Base-by-base conservation (phyloP, 2,113 vertebrate genomes). In the Apaloderma vittatum region DNA sequence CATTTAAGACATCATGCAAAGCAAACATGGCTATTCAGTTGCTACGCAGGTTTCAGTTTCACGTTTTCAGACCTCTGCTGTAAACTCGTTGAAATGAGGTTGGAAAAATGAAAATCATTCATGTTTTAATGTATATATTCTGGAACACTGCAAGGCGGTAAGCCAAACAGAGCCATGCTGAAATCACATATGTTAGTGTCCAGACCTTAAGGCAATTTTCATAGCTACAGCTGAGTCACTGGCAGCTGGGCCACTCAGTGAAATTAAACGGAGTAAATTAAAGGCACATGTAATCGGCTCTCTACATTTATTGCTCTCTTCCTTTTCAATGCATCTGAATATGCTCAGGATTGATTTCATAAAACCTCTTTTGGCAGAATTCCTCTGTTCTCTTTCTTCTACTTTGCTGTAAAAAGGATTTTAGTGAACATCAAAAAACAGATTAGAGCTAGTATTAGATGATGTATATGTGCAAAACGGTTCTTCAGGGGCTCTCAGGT, bases 201-300 rank as follows among this genome's bases (percentile, higher is more conserved):
- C 36, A 85, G 32, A 85, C 29, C 21, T 75, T 61, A 63, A 84
- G 48, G 61, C 1, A 2, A 22, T 68, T 84, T 92, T 85, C 21
- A 36, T 30, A 74, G 37, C 43, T 84, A 45, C 21, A 89, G 45
- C 65, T 78, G 63, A 93, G 36, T 83, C 52, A 52, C 23, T 71
- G 46, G 34, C 24, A 92, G 36, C 49, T 88, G 76, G 40, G 40
- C 17, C 34, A 55, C 79, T 61, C 40, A 57, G 15, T 75, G 65
- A 90, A 89, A 85, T 73, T 49, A 87, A 91, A 90, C 36, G 18
- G 12, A 78, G 34, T 81, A 78, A 93, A 81, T 78, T 75, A 81
- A 86, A 72, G 48, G 7, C 21, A 74, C 11, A 17, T 63, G 12
- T 52, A 80, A 68, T 70, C 70, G 11, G 3, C 26, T 36, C 2